Conservation (phyloP, 2,797 vertebrate species). For the Threskiornis aethiopicus region DNA sequence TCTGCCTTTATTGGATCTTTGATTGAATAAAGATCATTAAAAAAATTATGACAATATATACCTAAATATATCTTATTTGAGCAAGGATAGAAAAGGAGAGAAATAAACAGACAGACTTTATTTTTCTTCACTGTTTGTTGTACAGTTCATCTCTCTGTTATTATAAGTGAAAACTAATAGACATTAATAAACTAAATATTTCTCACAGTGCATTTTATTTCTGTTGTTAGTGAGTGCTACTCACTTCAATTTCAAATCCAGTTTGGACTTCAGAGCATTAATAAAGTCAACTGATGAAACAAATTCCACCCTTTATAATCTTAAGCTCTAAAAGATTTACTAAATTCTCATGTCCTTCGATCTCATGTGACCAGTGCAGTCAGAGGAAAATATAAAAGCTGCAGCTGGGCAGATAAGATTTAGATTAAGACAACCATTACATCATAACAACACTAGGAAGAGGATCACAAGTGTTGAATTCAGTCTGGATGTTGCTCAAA, state of each 20-base stretch:
- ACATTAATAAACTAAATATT: neutral
- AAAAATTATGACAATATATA: neutral
- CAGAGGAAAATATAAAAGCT: conserved; percentile 43
- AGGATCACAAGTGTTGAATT: conserved; percentile 44
- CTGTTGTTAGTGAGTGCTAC: neutral
- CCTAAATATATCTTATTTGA: neutral
- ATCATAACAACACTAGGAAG: conserved; percentile 34
- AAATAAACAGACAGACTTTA: neutral
- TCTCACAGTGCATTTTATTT: neutral
- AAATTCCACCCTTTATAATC: conserved; percentile 17
- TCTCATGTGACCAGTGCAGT: conserved; percentile 18
- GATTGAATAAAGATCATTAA: neutral
- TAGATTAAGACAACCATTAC: conserved; percentile 53
- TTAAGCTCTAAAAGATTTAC: conserved; percentile 47
- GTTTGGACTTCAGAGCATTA: neutral
- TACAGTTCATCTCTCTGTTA: neutral
- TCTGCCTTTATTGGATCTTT: neutral
- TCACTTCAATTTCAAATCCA: conserved; percentile 25
- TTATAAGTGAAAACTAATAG: neutral
- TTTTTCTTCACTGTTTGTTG: neutral
- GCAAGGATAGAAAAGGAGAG: neutral
- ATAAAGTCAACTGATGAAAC: neutral
- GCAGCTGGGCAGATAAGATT: conserved; percentile 44
- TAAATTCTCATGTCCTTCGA: conserved; percentile 14
- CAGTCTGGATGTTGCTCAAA: conserved; percentile 57